Evolutionary conservation across 2,888 invertebrate genomes (phyloP).

Genomic region (Lasioglossum calceatum): DNA sequence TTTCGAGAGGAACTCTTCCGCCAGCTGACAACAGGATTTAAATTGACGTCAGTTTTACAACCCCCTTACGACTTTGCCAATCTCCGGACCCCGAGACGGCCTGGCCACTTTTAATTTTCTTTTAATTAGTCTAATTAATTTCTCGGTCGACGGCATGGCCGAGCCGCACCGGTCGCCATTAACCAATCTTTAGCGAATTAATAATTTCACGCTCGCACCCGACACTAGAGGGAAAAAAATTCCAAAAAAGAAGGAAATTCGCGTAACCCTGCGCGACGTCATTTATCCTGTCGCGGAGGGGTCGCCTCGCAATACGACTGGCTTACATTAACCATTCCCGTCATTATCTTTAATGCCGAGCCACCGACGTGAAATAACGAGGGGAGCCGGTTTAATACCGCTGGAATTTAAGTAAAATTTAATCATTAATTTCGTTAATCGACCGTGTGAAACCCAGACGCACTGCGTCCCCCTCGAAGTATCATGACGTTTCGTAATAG

Average conservation of each 20-base stretch:
- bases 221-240: background rate
- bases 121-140: slow-evolving; percentile 73
- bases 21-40: slow-evolving; percentile 69
- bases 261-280: slow-evolving; percentile 23
- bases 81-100: slow-evolving; percentile 37
- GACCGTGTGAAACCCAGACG: background rate
- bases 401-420: slow-evolving; percentile 21
- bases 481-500: background rate
- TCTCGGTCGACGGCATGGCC: slow-evolving; percentile 27
- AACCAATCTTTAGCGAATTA: slow-evolving; percentile 59
- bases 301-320: slow-evolving; percentile 6
- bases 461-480: background rate
- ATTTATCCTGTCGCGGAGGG: background rate
- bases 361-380: slow-evolving; percentile 22
- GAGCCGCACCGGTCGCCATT: slow-evolving; percentile 23
- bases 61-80: slow-evolving; percentile 63
- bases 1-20: slow-evolving; percentile 41
- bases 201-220: slow-evolving; percentile 44
- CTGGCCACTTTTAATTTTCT: slow-evolving; percentile 72
- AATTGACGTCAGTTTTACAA: slow-evolving; percentile 68
- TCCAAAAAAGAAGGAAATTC: slow-evolving; percentile 3
- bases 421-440: slow-evolving; percentile 29
- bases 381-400: slow-evolving; percentile 10
- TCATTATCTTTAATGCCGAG: slow-evolving; percentile 32
- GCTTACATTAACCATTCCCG: slow-evolving; percentile 32